Evolutionary conservation across 2,797 vertebrate genomes (phyloP).

Genomic region (Onychomys leucogaster): DNA sequence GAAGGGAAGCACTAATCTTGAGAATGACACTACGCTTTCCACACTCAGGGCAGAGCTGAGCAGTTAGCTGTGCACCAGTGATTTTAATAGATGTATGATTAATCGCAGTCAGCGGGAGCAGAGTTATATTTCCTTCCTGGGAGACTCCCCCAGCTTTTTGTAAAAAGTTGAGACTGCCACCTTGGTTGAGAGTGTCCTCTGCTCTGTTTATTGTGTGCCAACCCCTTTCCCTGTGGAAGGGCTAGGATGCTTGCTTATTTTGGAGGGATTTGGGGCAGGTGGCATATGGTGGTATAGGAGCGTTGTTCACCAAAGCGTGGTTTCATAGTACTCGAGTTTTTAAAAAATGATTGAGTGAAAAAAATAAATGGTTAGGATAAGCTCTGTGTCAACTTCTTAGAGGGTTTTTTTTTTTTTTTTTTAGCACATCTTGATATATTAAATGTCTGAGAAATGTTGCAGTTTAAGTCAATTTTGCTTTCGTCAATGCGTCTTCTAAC

Average conservation of each 20-base stretch:
- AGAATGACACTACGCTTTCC: not conserved
- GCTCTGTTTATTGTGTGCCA: not conserved
- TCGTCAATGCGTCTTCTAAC: not conserved
- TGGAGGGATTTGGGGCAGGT: not conserved
- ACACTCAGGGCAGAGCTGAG: not conserved
- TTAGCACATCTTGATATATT: not conserved
- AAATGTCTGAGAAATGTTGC: not conserved
- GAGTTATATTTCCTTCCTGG: not conserved
- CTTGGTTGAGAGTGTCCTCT: not conserved
- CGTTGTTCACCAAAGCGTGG: not conserved
- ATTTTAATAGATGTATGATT: not conserved
- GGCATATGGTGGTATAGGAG: not conserved
- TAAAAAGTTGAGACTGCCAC: not conserved
- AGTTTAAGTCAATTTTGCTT: constrained; percentile 1
- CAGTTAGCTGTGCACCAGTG: not conserved
- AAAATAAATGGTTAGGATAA: not conserved
- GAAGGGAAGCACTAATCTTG: not conserved
- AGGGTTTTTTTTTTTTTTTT: too few relatives aligned
- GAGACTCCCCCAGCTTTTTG: not conserved
- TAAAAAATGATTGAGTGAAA: not conserved
- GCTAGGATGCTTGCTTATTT: not conserved
- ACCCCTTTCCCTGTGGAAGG: not conserved
- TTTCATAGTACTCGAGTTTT: not conserved
- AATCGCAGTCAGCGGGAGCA: not conserved
- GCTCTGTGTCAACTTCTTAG: not conserved